phyloP scores from a whole-genome alignment of 2,888 invertebrate genomes.

The Aspidiotus destructor region DNA sequence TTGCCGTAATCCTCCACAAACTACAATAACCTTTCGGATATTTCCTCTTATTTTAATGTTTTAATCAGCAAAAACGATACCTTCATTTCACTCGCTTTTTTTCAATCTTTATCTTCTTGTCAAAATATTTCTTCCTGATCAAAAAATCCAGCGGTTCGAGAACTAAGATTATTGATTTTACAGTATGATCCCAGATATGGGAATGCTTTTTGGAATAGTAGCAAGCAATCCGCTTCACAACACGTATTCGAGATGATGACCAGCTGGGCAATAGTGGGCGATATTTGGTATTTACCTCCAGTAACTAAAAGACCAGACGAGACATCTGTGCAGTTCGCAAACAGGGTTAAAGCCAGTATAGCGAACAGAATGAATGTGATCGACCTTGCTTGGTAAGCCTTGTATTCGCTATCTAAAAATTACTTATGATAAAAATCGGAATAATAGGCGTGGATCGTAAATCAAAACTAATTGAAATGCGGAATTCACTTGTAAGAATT shows the following conservation, averaged over 20 bases:
- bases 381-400: slow-evolving; percentile 83
- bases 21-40: too few species aligned
- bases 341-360: slow-evolving; percentile 88
- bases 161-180: slow-evolving; percentile 31
- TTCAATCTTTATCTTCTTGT: too few species aligned
- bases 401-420: neutral
- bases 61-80: too few species aligned
- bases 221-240: slow-evolving; percentile 82
- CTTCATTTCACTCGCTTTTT: too few species aligned
- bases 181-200: slow-evolving; percentile 96
- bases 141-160: too few species aligned
- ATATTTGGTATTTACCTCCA: slow-evolving; percentile 96
- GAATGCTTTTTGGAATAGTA: slow-evolving; percentile 99
- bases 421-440: too few species aligned
- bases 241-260: slow-evolving; percentile 97
- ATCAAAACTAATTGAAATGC: neutral
- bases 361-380: slow-evolving; percentile 92
- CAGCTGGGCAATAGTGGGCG: slow-evolving; percentile 98
- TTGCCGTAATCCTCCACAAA: too few species aligned
- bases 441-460: neutral
- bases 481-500: too few species aligned
- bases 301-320: slow-evolving; percentile 74
- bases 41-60: too few species aligned
- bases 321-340: slow-evolving; percentile 87
- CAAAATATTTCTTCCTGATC: too few species aligned